Evolutionary conservation across 1,140 invertebrate genomes (phyloP), one percentile per base, ranked within the genome.

Genomic region (Idris sp.): DNA sequence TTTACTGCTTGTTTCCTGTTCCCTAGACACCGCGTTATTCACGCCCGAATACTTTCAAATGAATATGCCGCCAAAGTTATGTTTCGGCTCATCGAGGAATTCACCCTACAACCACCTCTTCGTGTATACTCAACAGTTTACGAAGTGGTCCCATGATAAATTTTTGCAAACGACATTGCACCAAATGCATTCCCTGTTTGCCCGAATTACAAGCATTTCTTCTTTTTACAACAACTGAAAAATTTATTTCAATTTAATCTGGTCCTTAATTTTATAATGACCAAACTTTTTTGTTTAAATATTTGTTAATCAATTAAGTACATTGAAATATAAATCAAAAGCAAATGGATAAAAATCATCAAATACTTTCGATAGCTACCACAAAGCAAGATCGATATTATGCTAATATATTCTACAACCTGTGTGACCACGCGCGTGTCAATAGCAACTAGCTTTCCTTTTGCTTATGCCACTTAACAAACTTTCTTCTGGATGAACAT

Each of bases 31-130:
- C 11, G 48, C 74, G 67, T 76, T 72, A 76, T 72, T 76, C 74
- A 76, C 67, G 62, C 74, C 53, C 54, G 67, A 76, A 76, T 76
- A 76, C 65, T 65, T 71, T 71, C 67, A 26, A 76, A 76, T 68
- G 69, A 74, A 65, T 74, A 65, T 65, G 69, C 69, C 69, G 69
- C 56, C 51, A 40, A 62, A 67, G 74, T 76, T 71, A 69, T 65
- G 61, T 71, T 44, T 31, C 46, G 43, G 26, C 59, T 71, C 73
- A 56, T 74, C 54, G 54, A 35, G 71, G 59, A 76, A 76, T 76
- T 71, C 49, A 61, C 65, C 53, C 74, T 71, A 67, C 65, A 76
- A 71, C 53, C 54, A 76, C 61, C 53, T 67, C 48, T 14, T 15
- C 65, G 38, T 71, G 61, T 76, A 76, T 46, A 67, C 59, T 59